These are phyloP conservation scores for Netelia inedita DNA, from an alignment of 2,888 invertebrate genomes.

Conservation along the genomic window DNA sequence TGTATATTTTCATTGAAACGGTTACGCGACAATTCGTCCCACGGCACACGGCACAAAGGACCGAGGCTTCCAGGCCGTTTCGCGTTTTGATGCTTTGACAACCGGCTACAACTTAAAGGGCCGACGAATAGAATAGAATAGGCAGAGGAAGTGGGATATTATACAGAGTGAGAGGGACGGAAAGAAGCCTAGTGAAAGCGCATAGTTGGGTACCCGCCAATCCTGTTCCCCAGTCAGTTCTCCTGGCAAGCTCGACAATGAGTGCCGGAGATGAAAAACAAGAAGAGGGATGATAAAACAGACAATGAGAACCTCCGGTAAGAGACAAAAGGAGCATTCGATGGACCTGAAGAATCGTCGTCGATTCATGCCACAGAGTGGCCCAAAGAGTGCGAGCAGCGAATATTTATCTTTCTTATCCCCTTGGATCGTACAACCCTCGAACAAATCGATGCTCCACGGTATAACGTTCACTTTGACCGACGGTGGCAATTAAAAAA, in stretches of 20 bases:
- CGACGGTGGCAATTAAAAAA: no score
- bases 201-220: conserved; percentile 6
- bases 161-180: background rate
- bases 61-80: background rate
- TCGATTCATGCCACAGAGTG: conserved; percentile 62
- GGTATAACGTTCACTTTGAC: background rate
- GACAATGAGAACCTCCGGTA: conserved; percentile 49
- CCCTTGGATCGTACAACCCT: background rate
- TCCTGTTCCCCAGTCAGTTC: conserved; percentile 19
- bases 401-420: conserved; percentile 1
- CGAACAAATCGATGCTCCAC: background rate
- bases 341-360: conserved; percentile 64
- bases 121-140: conserved; percentile 26
- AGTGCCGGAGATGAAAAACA: conserved; percentile 40
- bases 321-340: conserved; percentile 63
- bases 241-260: conserved; percentile 55
- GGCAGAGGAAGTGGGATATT: background rate
- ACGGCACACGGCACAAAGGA: background rate
- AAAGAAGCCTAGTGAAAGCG: background rate
- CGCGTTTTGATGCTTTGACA: conserved; percentile 33
- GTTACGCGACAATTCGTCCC: background rate
- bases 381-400: conserved; percentile 13
- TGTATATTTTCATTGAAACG: background rate
- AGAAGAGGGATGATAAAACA: conserved; percentile 40
- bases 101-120: conserved; percentile 25